These are phyloP conservation scores for Callyntrura sp. DNA, from an alignment of 2,888 invertebrate genomes.

Conservation along the genomic window DNA sequence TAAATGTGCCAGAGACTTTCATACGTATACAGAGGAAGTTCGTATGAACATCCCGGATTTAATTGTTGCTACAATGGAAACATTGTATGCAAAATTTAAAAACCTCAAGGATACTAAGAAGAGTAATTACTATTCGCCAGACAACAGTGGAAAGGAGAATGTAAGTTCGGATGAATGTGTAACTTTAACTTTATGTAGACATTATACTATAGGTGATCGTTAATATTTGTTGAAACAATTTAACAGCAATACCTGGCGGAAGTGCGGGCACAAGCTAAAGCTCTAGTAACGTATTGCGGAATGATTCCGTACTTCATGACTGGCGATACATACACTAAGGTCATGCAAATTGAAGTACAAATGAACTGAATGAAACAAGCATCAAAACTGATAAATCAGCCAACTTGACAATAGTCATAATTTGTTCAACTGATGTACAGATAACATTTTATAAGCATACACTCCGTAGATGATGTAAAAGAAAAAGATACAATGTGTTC, in stretches of 20 bases:
- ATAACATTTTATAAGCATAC: too few relatives aligned
- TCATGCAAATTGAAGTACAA: slow-evolving; percentile 83
- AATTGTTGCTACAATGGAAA: slow-evolving; percentile 93
- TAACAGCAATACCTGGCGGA: slow-evolving; percentile 75
- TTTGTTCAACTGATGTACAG: too few relatives aligned
- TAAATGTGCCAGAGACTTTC: slow-evolving; percentile 88
- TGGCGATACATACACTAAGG: slow-evolving; percentile 82
- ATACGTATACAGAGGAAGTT: slow-evolving; percentile 87
- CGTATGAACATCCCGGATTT: slow-evolving; percentile 95
- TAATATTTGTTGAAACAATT: neutral
- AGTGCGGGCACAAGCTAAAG: slow-evolving; percentile 78
- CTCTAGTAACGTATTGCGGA: slow-evolving; percentile 82
- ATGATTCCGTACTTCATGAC: slow-evolving; percentile 83
- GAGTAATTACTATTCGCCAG: slow-evolving; percentile 66
- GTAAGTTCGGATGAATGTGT: too few relatives aligned
- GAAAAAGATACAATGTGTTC: too few relatives aligned
- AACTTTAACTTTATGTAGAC: too few relatives aligned
- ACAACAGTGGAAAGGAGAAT: slow-evolving; percentile 58
- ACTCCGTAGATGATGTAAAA: too few relatives aligned
- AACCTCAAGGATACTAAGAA: slow-evolving; percentile 84
- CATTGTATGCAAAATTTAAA: slow-evolving; percentile 89
- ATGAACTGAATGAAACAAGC: slow-evolving; percentile 74
- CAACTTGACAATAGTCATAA: neutral
- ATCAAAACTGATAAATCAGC: neutral
- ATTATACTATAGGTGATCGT: too few relatives aligned